Percentiles rank a stretch among this genome's conserved stretches.
phyloP scores from a whole-genome alignment of 1,140 invertebrate species.

The Heliconius nattereri region DNA sequence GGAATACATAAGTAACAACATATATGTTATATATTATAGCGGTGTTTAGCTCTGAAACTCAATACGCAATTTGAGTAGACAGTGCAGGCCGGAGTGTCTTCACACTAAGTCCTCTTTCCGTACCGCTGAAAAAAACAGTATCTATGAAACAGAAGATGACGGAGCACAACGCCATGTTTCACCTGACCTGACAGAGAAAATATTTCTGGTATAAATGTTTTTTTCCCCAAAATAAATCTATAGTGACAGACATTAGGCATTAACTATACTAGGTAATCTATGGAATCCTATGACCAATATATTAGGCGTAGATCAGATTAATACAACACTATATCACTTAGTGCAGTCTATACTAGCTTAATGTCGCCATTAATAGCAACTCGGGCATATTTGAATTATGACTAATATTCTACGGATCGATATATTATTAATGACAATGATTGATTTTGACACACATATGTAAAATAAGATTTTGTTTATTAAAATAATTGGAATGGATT shows the following conservation, averaged over 20 bases:
- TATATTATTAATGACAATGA: not conserved
- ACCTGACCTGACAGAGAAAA: too few species aligned
- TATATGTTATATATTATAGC: not conserved
- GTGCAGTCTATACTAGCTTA: conserved; percentile 2
- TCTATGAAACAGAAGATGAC: too few species aligned
- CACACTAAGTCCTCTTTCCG: not conserved
- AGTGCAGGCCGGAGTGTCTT: not conserved
- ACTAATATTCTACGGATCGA: not conserved
- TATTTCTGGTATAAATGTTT: too few species aligned
- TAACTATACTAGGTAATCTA: not conserved
- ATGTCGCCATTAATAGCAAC: conserved; percentile 8
- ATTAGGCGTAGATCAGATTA: conserved; percentile 7
- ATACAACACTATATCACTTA: conserved; percentile 12
- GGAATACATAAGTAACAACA: too few species aligned
- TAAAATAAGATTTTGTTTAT: too few species aligned
- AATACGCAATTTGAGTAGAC: not conserved
- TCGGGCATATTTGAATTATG: conserved; percentile 1
- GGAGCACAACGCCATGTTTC: too few species aligned
- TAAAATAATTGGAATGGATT: too few species aligned
- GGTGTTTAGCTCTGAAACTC: not conserved
- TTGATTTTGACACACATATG: too few species aligned
- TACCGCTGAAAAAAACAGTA: not conserved
- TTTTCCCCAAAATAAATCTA: too few species aligned
- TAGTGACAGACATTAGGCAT: not conserved
- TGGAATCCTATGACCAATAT: conserved; percentile 1